phyloP scores from a whole-genome alignment of 2,888 invertebrate species.

The Acrobeloides nanus region DNA sequence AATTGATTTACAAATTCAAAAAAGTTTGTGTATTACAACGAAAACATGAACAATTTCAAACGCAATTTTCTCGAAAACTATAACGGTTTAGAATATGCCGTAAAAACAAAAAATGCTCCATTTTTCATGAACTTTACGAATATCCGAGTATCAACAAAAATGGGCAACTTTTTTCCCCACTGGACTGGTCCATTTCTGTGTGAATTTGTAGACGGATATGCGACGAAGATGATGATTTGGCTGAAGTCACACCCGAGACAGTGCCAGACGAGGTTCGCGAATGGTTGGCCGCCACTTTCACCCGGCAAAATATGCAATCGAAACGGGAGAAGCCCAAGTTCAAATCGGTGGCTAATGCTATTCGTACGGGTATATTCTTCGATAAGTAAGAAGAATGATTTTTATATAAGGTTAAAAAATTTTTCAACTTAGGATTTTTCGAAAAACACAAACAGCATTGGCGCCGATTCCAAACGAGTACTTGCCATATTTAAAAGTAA shows the following conservation, averaged over 20 bases:
- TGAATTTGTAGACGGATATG: slow-evolving; percentile 44
- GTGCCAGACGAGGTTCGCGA: slow-evolving; percentile 91
- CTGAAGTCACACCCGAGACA: slow-evolving; percentile 89
- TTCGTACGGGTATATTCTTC: slow-evolving; percentile 89
- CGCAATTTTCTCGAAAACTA: no score
- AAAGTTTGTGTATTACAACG: no score
- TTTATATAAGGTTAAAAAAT: slow-evolving; percentile 1
- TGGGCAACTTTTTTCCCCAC: no score
- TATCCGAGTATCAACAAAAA: no score
- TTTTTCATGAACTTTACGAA: no score
- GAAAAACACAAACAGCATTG: slow-evolving; percentile 43
- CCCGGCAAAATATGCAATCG: slow-evolving; percentile 71
- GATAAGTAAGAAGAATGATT: slow-evolving; percentile 63
- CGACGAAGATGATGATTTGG: slow-evolving; percentile 82
- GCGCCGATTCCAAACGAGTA: slow-evolving; percentile 52
- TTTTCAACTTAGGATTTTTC: slow-evolving; percentile 38
- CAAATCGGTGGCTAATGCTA: slow-evolving; percentile 88
- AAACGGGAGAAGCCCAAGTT: slow-evolving; percentile 66
- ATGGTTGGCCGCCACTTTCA: slow-evolving; percentile 92
- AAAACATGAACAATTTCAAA: no score
- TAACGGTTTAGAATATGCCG: no score
- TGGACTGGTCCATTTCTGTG: no score
- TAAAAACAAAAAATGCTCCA: no score
- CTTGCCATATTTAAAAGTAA: slow-evolving; percentile 21
- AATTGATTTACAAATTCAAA: no score